Base-by-base conservation (phyloP, 2,113 vertebrate species). In the Aix galericulata region DNA sequence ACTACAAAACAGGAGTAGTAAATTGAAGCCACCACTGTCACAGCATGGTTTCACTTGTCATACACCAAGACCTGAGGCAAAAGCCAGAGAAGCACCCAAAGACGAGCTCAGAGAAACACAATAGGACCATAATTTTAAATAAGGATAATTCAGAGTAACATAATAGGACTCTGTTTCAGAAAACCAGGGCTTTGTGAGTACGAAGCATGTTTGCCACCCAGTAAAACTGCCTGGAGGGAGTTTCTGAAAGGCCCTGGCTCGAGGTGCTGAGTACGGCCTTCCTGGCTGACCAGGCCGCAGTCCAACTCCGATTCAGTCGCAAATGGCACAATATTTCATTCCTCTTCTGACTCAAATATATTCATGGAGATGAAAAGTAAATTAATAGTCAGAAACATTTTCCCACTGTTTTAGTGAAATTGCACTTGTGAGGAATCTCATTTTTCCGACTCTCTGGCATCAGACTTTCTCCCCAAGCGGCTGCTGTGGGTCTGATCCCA, bases 321-420 rank as follows among this genome's bases (percentile, higher is more conserved):
- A 83, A 93, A 92, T 9, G 25, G 68, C 55, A 68, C 68, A 36
- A 2, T 40, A 69, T 73, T 94, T 89, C 92, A 74, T 9, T 38
- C 7, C 34, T 22, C 27, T 73, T 80, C 67, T 86, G n/a, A 58
- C 64, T 71, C 46, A 50, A 69, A 46, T 55, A 32, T 26, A 78
- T 81, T 89, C 1, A 4, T 52, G 80, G 59, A 74, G 23, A 55
- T 0, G 1, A 94, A 82, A 91, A 77, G n/a, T 26, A 50, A 90
- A 90, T 76, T 77, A 88, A 82, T n/a, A 76, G 23, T 27, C 55
- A 89, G 82, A 82, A 90, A 80, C 2, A 26, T 86, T 86, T 96
- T 59, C 74, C 55, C 44, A 69, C 63, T 55, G 21, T 27, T 69
- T n/a, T 40, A 88, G 72, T 66, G 79, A 62, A 90, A 86, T 23